phyloP scores from a whole-genome alignment of 2,113 vertebrate species.

The Dascyllus trimaculatus region DNA sequence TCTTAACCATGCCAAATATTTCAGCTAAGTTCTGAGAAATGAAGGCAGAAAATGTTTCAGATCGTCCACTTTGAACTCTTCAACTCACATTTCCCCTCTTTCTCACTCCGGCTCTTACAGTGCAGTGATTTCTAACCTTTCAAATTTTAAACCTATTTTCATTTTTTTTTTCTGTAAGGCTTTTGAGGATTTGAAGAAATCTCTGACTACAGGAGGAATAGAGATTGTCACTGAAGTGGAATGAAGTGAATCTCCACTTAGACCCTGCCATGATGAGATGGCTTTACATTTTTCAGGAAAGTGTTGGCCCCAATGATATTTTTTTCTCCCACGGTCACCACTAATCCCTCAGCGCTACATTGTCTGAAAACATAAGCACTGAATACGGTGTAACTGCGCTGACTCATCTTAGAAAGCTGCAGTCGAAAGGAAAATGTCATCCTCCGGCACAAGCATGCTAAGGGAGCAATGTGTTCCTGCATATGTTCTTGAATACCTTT shows the following conservation, averaged over 20 bases:
- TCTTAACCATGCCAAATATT: not conserved
- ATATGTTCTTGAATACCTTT: not conserved
- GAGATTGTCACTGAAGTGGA: slow-evolving; percentile 13
- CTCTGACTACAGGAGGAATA: not conserved
- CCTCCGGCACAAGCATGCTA: not conserved
- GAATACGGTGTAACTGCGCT: not conserved
- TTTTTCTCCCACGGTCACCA: not conserved
- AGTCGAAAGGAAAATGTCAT: slow-evolving; percentile 8
- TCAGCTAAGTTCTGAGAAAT: not conserved
- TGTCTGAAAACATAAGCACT: not conserved
- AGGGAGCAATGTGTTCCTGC: not conserved
- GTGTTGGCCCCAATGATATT: not conserved
- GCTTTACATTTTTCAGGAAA: slow-evolving; percentile 5
- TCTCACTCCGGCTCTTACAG: not conserved
- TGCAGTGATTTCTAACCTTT: too few relatives aligned
- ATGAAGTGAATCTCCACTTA: not conserved
- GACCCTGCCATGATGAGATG: not conserved
- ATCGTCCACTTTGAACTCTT: not conserved
- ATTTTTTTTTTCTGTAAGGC: not conserved
- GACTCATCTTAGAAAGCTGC: slow-evolving; percentile 21
- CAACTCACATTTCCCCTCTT: not conserved
- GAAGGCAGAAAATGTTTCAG: not conserved
- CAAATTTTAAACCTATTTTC: not conserved
- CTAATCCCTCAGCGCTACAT: not conserved
- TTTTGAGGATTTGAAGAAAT: not conserved